A percentile compares a stretch with the other conserved stretches of the same genome.
phyloP scores from a whole-genome alignment of 1,140 invertebrate genomes.

The Euwallacea fornicatus region DNA sequence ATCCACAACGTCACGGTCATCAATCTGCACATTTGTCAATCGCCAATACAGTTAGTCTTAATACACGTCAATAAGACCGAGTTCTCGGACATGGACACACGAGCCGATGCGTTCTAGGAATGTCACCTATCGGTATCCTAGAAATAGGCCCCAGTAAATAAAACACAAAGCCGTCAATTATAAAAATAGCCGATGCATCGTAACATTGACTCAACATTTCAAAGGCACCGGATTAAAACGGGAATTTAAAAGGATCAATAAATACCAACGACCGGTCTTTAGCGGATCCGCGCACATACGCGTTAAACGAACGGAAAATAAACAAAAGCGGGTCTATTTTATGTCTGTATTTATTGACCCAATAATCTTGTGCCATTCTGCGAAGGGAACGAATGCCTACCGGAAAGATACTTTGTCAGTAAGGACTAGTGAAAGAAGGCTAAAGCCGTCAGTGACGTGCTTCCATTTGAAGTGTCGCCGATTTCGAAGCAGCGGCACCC shows the following conservation, averaged over 20 bases:
- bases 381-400: neutral
- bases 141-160: conserved; percentile 18
- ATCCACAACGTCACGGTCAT: too few relatives aligned
- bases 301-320: conserved; percentile 9
- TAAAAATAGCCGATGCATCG: conserved; percentile 23
- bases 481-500: neutral
- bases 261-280: conserved; percentile 16
- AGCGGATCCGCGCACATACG: conserved; percentile 18
- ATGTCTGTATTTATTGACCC: conserved; percentile 22
- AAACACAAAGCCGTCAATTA: conserved; percentile 17
- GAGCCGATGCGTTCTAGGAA: conserved; percentile 6
- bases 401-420: neutral
- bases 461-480: neutral
- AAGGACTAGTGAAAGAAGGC: neutral
- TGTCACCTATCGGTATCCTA: conserved; percentile 6
- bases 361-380: conserved; percentile 1
- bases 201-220: conserved; percentile 29
- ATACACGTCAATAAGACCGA: too few relatives aligned
- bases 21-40: too few relatives aligned
- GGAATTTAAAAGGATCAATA: conserved; percentile 30
- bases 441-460: neutral
- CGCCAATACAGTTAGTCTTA: too few relatives aligned
- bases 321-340: conserved; percentile 14
- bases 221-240: conserved; percentile 27
- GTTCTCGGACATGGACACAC: too few relatives aligned